A percentile compares a stretch with the other conserved stretches of the same genome.
Conservation (phyloP, 2,113 vertebrate genomes). For the Leptobrachium leishanense region DNA sequence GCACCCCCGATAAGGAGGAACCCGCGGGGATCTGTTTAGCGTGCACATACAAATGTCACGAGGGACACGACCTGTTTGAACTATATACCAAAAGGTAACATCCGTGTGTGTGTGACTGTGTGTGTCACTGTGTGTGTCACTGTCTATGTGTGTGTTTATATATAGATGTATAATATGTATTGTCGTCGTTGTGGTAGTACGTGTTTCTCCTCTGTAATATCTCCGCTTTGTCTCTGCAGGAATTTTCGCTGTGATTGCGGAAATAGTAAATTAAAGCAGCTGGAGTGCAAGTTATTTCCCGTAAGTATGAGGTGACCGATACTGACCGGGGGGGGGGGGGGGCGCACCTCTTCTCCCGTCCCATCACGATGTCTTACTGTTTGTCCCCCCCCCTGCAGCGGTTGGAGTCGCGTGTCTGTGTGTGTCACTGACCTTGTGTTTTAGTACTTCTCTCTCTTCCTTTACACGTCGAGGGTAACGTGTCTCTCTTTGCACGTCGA, state of each 20-base stretch:
- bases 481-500: too few species aligned
- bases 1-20: constrained; percentile 77
- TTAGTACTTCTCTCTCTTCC: too few species aligned
- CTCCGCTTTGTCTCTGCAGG: constrained; percentile 62
- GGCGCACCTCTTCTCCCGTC: too few species aligned
- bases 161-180: too few species aligned
- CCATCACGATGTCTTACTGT: too few species aligned
- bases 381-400: too few species aligned
- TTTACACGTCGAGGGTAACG: too few species aligned
- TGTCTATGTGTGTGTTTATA: too few species aligned
- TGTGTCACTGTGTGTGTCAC: too few species aligned
- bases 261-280: constrained; percentile 86
- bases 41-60: constrained; percentile 91
- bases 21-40: constrained; percentile 90
- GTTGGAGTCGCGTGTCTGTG: too few species aligned
- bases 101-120: not conserved
- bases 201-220: constrained; percentile 43
- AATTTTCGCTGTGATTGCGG: constrained; percentile 96
- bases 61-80: constrained; percentile 87
- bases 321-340: too few species aligned
- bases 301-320: constrained; percentile 66
- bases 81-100: constrained; percentile 90
- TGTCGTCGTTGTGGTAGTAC: not conserved
- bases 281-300: constrained; percentile 82
- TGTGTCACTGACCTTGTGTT: too few species aligned